Base-by-base conservation (phyloP, 2,113 vertebrate species). In the Paracanthobrama guichenoti region DNA sequence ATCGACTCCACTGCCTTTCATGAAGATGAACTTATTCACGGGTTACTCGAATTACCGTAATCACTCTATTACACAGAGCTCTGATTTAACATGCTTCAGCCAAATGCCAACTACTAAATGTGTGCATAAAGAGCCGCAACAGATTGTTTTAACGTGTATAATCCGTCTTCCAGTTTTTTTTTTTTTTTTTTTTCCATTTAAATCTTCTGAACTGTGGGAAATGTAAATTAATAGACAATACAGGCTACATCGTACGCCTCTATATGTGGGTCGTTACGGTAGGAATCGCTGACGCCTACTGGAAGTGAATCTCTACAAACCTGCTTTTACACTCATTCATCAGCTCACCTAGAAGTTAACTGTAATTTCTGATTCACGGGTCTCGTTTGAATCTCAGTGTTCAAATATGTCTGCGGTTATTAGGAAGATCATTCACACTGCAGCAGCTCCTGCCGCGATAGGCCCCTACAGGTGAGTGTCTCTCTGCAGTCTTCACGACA, bases 381-480 rank as follows among this genome's bases (percentile, higher is more conserved):
- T 42, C 2, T 35, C 2, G 22, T 62, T 14, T 14, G 28, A 2
- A 11, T 31, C 3, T 20, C 10, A 10, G 20, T n/a, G 7, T 6
- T 53, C 0, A 22, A 48, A 81, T 10, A 88, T 88, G 87, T 81
- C 87, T 59, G 81, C 86, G 0, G 35, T 91, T 9, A 83, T 77
- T 31, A 91, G 88, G 57, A 91, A 73, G 72, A 87, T 92, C 20
- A 66, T 94, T 35, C 83, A 89, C 87, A 92, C 92, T 0, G 13
- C 87, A 22, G 62, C 89, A 2, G 93, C 93, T 14, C 92, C 93
- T 2, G 90, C 87, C 31, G 92, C 92, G 11, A 93, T 94, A 55
- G 93, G 94, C 0, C 93, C 93, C 0, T 94, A 93, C 91, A 94
- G 94, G 94, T 94, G 62, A 88, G 85, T 31, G 16, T 6, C 11